Evolutionary conservation across 1,140 invertebrate species (phyloP).

Genomic region (Pachyrhynchus sulphureomaculatus): DNA sequence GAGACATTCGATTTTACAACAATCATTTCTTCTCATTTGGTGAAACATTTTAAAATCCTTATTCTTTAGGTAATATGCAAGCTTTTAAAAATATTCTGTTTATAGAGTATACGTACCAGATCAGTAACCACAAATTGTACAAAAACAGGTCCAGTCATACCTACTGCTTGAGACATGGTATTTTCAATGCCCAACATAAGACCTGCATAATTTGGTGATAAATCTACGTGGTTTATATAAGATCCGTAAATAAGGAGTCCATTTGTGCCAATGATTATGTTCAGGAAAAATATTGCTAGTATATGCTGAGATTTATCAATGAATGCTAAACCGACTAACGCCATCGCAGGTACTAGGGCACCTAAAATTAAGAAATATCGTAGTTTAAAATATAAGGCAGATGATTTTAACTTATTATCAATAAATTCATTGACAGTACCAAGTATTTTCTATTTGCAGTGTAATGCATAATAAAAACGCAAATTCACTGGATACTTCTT

Average conservation of each 20-base stretch:
- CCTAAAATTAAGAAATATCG: slow-evolving; percentile 16
- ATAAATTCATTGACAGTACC: too few relatives aligned
- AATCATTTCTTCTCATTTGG: too few relatives aligned
- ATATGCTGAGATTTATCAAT: slow-evolving; percentile 9
- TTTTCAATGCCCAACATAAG: slow-evolving; percentile 25
- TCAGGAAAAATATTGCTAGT: slow-evolving; percentile 16
- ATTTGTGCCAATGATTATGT: slow-evolving; percentile 18
- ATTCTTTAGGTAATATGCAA: too few relatives aligned
- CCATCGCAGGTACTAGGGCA: slow-evolving; percentile 13
- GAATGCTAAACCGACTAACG: slow-evolving; percentile 20
- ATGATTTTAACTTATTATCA: too few relatives aligned
- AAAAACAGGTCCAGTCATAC: slow-evolving; percentile 20
- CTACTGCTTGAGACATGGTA: slow-evolving; percentile 17
- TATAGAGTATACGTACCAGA: slow-evolving; percentile 19
- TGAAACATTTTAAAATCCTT: too few relatives aligned
- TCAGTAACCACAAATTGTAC: slow-evolving; percentile 26
- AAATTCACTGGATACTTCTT: too few relatives aligned
- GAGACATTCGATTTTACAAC: too few relatives aligned
- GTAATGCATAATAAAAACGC: too few relatives aligned
- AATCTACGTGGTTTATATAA: slow-evolving; percentile 27
- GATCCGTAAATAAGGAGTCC: slow-evolving; percentile 12
- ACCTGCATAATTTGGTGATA: slow-evolving; percentile 26
- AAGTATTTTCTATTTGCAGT: too few relatives aligned
- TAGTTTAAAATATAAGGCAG: too few relatives aligned
- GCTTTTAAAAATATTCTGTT: not conserved